Conservation (phyloP, 2,113 vertebrate genomes). For the human (Homo sapiens) region DNA sequence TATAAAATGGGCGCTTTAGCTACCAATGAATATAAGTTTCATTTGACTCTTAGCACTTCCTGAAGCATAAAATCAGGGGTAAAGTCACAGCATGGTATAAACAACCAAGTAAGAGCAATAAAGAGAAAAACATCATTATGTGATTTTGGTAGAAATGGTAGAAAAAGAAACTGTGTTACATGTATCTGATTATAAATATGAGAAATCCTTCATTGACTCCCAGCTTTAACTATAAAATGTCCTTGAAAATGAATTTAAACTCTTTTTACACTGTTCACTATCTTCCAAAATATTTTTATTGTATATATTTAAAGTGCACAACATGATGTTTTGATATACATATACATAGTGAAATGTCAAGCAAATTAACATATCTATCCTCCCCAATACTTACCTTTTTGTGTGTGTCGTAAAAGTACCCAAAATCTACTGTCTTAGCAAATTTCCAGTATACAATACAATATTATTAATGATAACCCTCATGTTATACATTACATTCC, state of each 20-base stretch:
- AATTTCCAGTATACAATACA: too few relatives aligned
- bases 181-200: not conserved
- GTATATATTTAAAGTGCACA: not conserved
- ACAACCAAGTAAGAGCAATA: not conserved
- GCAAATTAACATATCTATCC: too few relatives aligned
- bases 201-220: not conserved
- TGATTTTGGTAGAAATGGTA: not conserved
- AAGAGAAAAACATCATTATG: not conserved
- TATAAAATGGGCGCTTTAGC: not conserved
- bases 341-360: too few relatives aligned
- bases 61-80: not conserved
- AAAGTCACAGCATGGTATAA: not conserved
- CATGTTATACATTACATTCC: too few relatives aligned
- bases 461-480: too few relatives aligned
- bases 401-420: too few relatives aligned
- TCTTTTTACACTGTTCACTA: not conserved
- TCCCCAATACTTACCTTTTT: too few relatives aligned
- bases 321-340: too few relatives aligned
- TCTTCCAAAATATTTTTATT: not conserved
- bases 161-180: not conserved
- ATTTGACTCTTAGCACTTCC: not conserved
- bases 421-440: too few relatives aligned
- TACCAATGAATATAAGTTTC: fast-evolving
- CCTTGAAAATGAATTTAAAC: not conserved
- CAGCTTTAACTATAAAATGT: not conserved